phyloP scores from a whole-genome alignment of 2,888 invertebrate species.

The Drosophila quinaria region DNA sequence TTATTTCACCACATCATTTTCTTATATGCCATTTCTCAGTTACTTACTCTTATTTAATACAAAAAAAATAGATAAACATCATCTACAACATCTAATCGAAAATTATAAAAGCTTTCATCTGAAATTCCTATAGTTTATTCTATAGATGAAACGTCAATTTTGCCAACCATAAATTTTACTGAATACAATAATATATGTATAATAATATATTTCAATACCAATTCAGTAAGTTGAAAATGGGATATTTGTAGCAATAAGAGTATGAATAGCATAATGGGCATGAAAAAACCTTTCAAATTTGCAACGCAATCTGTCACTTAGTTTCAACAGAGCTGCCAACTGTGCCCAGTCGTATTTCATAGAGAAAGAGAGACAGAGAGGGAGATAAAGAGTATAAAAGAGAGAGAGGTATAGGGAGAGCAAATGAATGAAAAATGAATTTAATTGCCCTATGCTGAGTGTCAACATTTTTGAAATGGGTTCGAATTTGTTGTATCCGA shows the following conservation, averaged over 20 bases:
- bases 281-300: constrained; percentile 67
- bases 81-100: no score
- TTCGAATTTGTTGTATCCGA: constrained; percentile 60
- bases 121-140: neutral
- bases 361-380: neutral
- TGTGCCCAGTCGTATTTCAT: constrained; percentile 49
- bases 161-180: neutral
- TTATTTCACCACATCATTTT: no score
- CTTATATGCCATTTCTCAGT: no score
- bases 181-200: neutral
- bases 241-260: constrained; percentile 32
- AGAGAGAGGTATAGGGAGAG: constrained; percentile 15
- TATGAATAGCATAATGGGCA: constrained; percentile 35
- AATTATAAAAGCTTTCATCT: neutral
- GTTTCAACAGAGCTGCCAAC: constrained; percentile 74
- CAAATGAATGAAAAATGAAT: constrained; percentile 79
- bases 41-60: no score
- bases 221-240: constrained; percentile 30
- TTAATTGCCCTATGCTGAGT: constrained; percentile 81
- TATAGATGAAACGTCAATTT: neutral
- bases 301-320: constrained; percentile 76
- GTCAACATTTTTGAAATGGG: constrained; percentile 81
- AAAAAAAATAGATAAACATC: no score
- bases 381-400: constrained; percentile 8
- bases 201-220: constrained; percentile 17